phyloP scores from a whole-genome alignment of 1,140 invertebrate genomes.

The Lepidostoma basale region DNA sequence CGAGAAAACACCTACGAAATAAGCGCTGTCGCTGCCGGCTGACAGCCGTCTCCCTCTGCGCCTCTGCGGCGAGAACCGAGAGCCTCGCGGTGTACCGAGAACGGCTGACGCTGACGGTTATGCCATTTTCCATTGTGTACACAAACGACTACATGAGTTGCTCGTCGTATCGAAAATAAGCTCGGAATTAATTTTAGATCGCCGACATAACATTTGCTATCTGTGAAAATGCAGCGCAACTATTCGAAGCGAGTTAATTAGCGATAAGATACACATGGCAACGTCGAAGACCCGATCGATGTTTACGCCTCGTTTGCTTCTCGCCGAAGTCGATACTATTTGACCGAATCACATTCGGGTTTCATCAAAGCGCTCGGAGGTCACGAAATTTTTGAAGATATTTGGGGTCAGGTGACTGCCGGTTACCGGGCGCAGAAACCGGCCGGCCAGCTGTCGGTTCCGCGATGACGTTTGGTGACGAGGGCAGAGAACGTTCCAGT shows the following conservation, averaged over 20 bases:
- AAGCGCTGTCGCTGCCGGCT: constrained; percentile 1
- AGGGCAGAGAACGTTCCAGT: background rate
- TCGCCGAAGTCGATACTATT: background rate
- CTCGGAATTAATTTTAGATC: constrained; percentile 28
- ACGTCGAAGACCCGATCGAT: constrained; percentile 7
- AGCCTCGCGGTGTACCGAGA: background rate
- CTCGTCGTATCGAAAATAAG: constrained; percentile 15
- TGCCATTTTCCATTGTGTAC: constrained; percentile 7
- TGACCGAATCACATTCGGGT: background rate
- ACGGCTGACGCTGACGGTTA: constrained; percentile 2
- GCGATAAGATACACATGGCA: constrained; percentile 3
- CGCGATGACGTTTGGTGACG: constrained; percentile 18
- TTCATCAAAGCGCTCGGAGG: constrained; percentile 7
- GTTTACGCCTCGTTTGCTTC: no score
- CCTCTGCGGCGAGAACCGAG: background rate
- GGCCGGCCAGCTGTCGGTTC: constrained; percentile 1
- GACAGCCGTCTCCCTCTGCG: constrained; percentile 9
- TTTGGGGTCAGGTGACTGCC: constrained; percentile 26
- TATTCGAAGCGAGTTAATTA: constrained; percentile 10
- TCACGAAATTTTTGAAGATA: background rate
- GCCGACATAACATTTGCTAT: constrained; percentile 10
- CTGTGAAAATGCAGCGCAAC: constrained; percentile 19
- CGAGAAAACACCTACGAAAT: constrained; percentile 33
- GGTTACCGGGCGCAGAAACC: background rate
- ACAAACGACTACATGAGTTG: background rate